Evolutionary conservation across 1,140 invertebrate species (phyloP), one percentile per base, ranked within the genome.

Genomic region (Leucophenga varia): DNA sequence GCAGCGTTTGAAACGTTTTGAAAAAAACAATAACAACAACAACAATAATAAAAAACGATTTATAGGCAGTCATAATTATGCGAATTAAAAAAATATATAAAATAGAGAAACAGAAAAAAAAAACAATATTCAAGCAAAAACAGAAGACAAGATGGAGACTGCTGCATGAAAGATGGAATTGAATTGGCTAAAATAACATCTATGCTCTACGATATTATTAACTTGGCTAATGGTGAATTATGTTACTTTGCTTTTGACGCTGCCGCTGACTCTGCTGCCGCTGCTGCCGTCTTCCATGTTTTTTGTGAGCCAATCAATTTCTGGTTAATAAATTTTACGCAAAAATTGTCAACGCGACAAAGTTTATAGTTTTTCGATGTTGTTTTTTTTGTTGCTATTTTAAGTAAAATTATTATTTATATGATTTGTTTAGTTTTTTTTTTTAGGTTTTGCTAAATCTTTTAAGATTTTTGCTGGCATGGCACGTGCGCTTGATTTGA

Each of bases 31-130:
- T 38, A 58, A 38, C 46, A 59, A 52, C 50, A 67, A 55, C 63
- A 67, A 65, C 63, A 68, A 63, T 68, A n/a, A n/a, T n/a, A 67
- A 56, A 67, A 67, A 67, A 67, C 63, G 63, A 67, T 67, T 67
- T 67, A 67, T 67, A 67, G 63, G 63, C 63, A 67, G 59, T 25
- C 64, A 67, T 67, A 67, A 67, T 67, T 67, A 67, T 67, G 63
- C 63, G 64, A 67, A 67, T 63, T 67, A 59, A 67, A 25, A 25
- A 25, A 25, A 5, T n/a, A n/a, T n/a, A n/a, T n/a, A n/a, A n/a
- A n/a, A n/a, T n/a, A n/a, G n/a, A n/a, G n/a, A n/a, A n/a, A n/a
- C n/a, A n/a, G n/a, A n/a, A n/a, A n/a, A n/a, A n/a, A n/a, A n/a
- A n/a, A n/a, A n/a, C n/a, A n/a, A n/a, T n/a, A n/a, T n/a, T n/a